Percentiles rank a stretch among this genome's conserved stretches.
Conservation (phyloP, 2,888 invertebrate species). For the Resseliella maxima region DNA sequence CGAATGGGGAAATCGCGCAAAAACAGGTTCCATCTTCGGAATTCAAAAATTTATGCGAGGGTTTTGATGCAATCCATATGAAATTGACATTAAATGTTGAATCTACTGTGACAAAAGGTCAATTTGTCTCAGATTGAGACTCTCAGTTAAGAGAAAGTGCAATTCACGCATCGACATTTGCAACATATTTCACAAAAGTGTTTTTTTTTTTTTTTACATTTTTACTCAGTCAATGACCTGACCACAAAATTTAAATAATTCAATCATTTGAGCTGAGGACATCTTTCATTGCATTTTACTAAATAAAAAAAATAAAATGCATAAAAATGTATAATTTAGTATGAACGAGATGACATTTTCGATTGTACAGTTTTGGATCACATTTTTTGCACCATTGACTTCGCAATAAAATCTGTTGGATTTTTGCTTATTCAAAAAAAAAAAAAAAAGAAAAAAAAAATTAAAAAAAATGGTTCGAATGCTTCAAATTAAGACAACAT, state of each 20-base stretch:
- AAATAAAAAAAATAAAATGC: background rate
- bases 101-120: background rate
- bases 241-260: background rate
- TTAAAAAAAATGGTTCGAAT: background rate
- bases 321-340: background rate
- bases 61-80: background rate
- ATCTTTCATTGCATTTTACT: background rate
- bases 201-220: background rate
- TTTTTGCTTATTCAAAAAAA: too few species aligned
- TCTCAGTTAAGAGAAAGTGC: background rate
- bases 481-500: too few species aligned
- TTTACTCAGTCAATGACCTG: background rate
- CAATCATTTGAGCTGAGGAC: too few species aligned
- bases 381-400: background rate
- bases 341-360: background rate
- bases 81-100: background rate
- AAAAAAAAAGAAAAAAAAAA: background rate
- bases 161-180: background rate
- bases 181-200: too few species aligned
- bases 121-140: background rate
- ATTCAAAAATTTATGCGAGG: background rate
- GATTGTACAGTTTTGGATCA: background rate
- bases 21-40: background rate
- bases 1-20: background rate
- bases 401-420: background rate